Base-by-base conservation (phyloP, 2,113 vertebrate genomes). In the Rousettus leschenaultii region DNA sequence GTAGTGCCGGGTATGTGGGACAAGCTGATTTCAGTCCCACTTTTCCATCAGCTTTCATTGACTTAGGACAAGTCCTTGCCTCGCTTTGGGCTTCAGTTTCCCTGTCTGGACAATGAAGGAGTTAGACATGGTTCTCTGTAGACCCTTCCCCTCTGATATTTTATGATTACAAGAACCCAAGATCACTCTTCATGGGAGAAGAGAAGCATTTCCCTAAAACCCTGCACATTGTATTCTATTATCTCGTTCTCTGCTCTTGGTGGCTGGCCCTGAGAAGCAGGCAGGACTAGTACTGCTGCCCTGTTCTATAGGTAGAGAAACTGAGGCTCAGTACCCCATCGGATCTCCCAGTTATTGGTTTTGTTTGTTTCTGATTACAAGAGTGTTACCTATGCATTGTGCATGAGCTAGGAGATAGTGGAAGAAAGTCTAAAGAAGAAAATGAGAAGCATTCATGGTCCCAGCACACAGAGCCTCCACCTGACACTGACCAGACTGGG, bases 1-100 rank as follows among this genome's bases (percentile, higher is more conserved):
- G 40, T 19, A 10, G 79, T 18, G 18, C 9, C 0, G 5, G 40
- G 1, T 1, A 5, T 24, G 6, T 43, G 7, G n/a, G 55, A n/a
- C 30, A 53, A 7, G 53, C 71, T 40, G 48, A 2, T 13, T 11
- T 22, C 87, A 13, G 5, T 45, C 63, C 55, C 51, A 30, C 48
- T 19, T 71, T 38, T 51, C 26, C 6, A 9, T 35, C 16, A 35
- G 45, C 24, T 59, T n/a, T 40, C 5, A 15, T 8, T 7, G 55
- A 82, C 66, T 24, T 2, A 65, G 68, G 88, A n/a, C 33, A 33
- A 63, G 53, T 22, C 55, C 16, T 45, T 22, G 19, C 38, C 43
- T 85, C 48, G 1, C 9, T 16, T 6, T 4, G 77, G 55, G 84
- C 90, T 79, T 92, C 63, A 18, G 51, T 63, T 73, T 73, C 55